phyloP scores from a whole-genome alignment of 2,888 invertebrate genomes.

The Pristionchus maxplancki region DNA sequence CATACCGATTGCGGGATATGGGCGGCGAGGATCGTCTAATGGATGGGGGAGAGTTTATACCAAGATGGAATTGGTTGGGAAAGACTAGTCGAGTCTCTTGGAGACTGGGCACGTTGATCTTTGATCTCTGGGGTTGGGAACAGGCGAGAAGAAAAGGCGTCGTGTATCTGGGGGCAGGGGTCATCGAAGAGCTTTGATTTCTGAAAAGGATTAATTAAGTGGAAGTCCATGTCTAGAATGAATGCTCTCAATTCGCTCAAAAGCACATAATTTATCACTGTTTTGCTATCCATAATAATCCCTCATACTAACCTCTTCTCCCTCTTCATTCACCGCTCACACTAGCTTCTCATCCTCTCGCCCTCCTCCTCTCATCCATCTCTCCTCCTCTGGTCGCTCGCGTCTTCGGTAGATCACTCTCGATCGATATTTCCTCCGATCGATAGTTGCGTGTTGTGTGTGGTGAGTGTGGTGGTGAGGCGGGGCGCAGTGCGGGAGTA shows the following conservation, averaged over 20 bases:
- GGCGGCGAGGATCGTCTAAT: neutral
- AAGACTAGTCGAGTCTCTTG: neutral
- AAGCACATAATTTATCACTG: too few relatives aligned
- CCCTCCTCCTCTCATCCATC: neutral
- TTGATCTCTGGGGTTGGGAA: neutral
- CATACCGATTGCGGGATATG: constrained; percentile 23
- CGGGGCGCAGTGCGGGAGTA: neutral
- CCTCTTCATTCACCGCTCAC: neutral
- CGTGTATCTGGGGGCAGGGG: neutral
- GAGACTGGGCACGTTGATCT: neutral
- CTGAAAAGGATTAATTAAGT: neutral
- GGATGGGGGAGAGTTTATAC: neutral
- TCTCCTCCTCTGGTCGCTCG: neutral
- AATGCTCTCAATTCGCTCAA: too few relatives aligned
- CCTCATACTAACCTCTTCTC: too few relatives aligned
- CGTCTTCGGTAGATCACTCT: neutral
- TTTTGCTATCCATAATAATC: too few relatives aligned
- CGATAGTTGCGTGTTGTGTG: neutral
- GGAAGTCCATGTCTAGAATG: too few relatives aligned
- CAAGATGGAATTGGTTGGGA: neutral
- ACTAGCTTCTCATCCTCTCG: neutral
- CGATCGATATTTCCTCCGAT: neutral
- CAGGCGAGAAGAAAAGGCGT: neutral
- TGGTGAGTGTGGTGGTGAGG: too few relatives aligned
- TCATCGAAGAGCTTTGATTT: neutral